phyloP scores from a whole-genome alignment of 2,888 invertebrate genomes.

The Acronicta alni region DNA sequence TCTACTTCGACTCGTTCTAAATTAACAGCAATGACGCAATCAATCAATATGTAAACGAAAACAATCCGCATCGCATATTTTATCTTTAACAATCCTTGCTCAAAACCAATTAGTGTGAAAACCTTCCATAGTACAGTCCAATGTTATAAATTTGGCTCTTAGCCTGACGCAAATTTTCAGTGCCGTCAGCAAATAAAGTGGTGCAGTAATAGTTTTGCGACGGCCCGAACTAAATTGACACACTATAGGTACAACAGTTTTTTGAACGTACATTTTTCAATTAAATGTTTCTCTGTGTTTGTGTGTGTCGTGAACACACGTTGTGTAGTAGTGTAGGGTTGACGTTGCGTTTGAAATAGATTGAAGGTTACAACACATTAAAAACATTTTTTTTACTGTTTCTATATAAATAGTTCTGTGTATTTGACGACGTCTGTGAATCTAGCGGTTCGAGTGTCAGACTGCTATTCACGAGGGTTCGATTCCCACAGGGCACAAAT shows the following conservation, averaged over 20 bases:
- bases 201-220: slow-evolving; percentile 83
- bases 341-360: slow-evolving; percentile 32
- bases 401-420: too few relatives aligned
- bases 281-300: slow-evolving; percentile 59
- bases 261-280: slow-evolving; percentile 71
- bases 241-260: slow-evolving; percentile 69
- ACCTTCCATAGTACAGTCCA: slow-evolving; percentile 82
- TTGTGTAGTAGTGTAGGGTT: slow-evolving; percentile 25
- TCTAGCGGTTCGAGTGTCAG: too few relatives aligned
- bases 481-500: too few relatives aligned
- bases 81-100: slow-evolving; percentile 88
- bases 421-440: too few relatives aligned
- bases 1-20: too few relatives aligned
- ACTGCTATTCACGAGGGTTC: too few relatives aligned
- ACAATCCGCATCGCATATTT: slow-evolving; percentile 87
- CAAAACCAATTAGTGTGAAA: slow-evolving; percentile 87
- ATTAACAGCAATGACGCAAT: slow-evolving; percentile 81
- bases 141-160: slow-evolving; percentile 89
- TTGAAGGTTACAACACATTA: slow-evolving; percentile 15
- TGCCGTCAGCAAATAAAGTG: slow-evolving; percentile 86
- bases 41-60: slow-evolving; percentile 87
- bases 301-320: too few relatives aligned
- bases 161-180: slow-evolving; percentile 88
- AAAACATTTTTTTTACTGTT: too few relatives aligned
- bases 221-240: slow-evolving; percentile 80